Base-by-base conservation (phyloP, 2,888 invertebrate genomes). In the Dryobotodes eremita region DNA sequence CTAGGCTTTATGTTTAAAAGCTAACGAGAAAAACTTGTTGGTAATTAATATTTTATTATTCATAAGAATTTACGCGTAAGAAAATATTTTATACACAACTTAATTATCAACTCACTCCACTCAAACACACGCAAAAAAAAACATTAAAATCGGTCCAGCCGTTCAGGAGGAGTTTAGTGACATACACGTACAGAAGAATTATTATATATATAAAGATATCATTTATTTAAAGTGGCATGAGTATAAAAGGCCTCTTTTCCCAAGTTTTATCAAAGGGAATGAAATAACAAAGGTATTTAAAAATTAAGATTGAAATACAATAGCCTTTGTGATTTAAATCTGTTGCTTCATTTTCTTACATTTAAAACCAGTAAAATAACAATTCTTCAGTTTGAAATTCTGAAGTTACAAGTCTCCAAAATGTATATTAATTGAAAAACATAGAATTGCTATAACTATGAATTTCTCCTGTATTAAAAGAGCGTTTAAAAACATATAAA, bases 1-100 rank as follows among this genome's bases (percentile, higher is more conserved):
- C 50, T 50, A 46, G 42, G 65, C 55, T 50, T 2, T 15, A 55
- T 23, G 0, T 73, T 26, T 36, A 48, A 76, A 81, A 55, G 23
- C 1, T n/a, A 76, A 50, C 10, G 20, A 76, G 17, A 53, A 75
- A 75, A 77, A 46, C 83, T 20, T 26, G 65, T 59, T 59, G 10
- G 0, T 59, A 0, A 59, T 66, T 8, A 66, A 83, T 61, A 77
- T 65, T 83, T 53, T 48, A 36, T 7, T 50, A 62, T 72, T 36
- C 20, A 26, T 26, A 71, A 36, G 26, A 72, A 20, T 48, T 23
- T 36, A 26, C 11, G 26, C 55, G 8, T 42, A n/a, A 31, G 50
- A 61, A n/a, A 57, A 71, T 1, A n/a, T 48, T 13, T n/a, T 15
- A 11, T 4, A 53, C 11, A 31, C 3, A 11, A 6, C 4, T 20